A percentile compares a stretch with the other conserved stretches of the same genome.
phyloP scores from a whole-genome alignment of 2,113 vertebrate genomes.

The Semnopithecus entellus region DNA sequence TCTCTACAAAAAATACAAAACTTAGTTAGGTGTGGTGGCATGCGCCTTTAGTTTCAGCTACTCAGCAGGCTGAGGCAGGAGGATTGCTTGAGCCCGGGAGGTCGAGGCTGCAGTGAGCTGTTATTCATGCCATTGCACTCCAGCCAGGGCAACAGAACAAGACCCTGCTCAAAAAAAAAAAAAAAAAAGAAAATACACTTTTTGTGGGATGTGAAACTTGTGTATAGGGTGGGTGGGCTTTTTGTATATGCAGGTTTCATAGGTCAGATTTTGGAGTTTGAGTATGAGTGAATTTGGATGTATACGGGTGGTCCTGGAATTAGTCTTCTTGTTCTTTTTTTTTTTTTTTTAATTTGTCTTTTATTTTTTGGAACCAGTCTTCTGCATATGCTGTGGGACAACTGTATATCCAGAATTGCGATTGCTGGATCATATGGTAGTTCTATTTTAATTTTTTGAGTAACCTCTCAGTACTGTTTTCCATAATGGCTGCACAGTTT shows the following conservation, averaged over 20 bases:
- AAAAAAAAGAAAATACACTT: too few species aligned
- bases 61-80: too few species aligned
- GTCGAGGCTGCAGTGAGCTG: too few species aligned
- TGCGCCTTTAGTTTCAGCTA: too few species aligned
- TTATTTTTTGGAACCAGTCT: not conserved
- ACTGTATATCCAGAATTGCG: not conserved
- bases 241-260: not conserved
- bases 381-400: not conserved
- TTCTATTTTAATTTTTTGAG: not conserved
- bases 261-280: not conserved
- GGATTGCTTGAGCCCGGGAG: too few species aligned
- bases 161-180: too few species aligned
- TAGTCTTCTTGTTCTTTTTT: too few species aligned
- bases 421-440: not conserved
- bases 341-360: too few species aligned
- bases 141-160: too few species aligned
- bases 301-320: not conserved
- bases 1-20: too few species aligned
- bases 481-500: not conserved
- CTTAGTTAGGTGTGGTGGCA: too few species aligned
- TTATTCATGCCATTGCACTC: too few species aligned
- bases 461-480: not conserved
- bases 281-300: not conserved
- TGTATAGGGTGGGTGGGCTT: not conserved
- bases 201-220: not conserved